Percentiles rank a stretch among this genome's conserved stretches.
Conservation (phyloP, 1,140 invertebrate genomes). For the Scaptomyza montana region DNA sequence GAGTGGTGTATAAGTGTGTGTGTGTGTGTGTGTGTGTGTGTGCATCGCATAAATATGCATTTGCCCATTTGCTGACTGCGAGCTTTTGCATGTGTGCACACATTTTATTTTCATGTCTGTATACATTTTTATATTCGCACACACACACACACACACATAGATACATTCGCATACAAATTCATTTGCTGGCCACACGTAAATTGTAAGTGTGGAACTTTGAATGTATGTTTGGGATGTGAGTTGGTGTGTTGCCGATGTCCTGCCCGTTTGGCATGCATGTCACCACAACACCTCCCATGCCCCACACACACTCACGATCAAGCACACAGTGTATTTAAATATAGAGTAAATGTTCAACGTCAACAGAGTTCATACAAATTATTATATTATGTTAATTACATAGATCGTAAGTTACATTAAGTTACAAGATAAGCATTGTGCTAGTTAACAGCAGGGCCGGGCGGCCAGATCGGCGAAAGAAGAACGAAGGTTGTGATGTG, state of each 20-base stretch:
- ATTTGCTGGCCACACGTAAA: conserved; percentile 61
- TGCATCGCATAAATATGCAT: conserved; percentile 69
- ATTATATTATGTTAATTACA: too few species aligned
- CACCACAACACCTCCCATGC: conserved; percentile 8
- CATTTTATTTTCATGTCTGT: conserved; percentile 12
- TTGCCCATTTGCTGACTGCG: conserved; percentile 49
- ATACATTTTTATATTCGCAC: conserved; percentile 50
- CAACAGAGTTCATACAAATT: not conserved
- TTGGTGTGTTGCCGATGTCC: conserved; percentile 41
- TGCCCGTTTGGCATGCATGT: conserved; percentile 19
- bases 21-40: not conserved
- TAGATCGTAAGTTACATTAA: too few species aligned
- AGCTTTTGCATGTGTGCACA: conserved; percentile 42
- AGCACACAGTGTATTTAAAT: conserved; percentile 3
- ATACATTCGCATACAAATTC: conserved; percentile 32
- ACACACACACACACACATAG: not conserved
- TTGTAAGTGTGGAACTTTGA: conserved; percentile 22
- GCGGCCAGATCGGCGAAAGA: too few species aligned
- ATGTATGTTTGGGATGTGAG: conserved; percentile 26
- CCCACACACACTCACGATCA: not conserved
- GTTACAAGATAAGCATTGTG: too few species aligned
- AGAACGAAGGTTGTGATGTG: too few species aligned
- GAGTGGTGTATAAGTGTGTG: conserved; percentile 9
- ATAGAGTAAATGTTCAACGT: conserved; percentile 19
- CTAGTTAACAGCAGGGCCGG: too few species aligned